Conservation (phyloP, 2,113 vertebrate genomes). For the Dromiciops gliroides region DNA sequence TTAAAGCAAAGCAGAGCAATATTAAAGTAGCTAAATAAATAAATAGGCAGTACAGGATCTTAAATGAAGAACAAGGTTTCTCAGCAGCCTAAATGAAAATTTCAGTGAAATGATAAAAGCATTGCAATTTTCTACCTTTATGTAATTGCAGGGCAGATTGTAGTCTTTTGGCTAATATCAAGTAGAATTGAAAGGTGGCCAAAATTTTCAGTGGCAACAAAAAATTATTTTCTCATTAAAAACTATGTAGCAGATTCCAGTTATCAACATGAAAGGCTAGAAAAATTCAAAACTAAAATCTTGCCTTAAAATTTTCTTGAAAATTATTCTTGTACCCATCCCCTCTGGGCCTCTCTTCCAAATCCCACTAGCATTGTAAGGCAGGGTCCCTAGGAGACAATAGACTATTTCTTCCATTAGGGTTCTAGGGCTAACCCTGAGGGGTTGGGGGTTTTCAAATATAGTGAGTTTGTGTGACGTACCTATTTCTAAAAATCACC, state of each 20-base stretch:
- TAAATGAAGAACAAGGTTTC: neutral
- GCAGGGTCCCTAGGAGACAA: neutral
- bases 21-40: conserved; percentile 8
- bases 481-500: neutral
- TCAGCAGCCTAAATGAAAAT: neutral
- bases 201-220: neutral
- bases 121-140: neutral
- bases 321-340: neutral
- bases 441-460: neutral
- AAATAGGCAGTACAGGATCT: neutral
- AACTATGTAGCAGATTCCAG: neutral
- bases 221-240: neutral
- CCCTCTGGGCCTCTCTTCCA: neutral
- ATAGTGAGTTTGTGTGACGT: neutral
- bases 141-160: neutral
- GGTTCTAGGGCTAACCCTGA: neutral
- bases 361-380: neutral
- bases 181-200: neutral
- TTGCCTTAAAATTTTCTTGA: neutral
- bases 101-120: neutral
- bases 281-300: neutral
- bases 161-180: neutral
- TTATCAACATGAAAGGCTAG: neutral
- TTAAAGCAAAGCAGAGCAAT: neutral
- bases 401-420: neutral